phyloP scores from a whole-genome alignment of 2,797 vertebrate species.

The Lepidocolaptes lacrymiger region DNA sequence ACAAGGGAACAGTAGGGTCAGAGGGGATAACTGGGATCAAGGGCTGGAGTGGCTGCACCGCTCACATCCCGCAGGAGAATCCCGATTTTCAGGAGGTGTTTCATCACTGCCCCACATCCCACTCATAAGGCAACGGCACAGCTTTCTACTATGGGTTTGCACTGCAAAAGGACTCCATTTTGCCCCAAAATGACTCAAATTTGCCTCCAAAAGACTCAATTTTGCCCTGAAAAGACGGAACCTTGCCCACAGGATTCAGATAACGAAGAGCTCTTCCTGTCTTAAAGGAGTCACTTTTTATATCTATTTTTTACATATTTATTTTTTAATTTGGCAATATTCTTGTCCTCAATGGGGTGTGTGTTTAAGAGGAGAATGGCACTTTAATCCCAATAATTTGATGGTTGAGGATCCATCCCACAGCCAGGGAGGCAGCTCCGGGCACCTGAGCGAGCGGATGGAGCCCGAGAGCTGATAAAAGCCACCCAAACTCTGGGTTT shows the following conservation, averaged over 20 bases:
- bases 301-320: fast-evolving
- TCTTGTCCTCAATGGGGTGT: fast-evolving
- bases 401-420: neutral
- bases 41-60: neutral
- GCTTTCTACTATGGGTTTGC: neutral
- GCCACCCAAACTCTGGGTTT: neutral
- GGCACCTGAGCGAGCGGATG: neutral
- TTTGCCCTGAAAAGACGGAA: too few species aligned
- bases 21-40: neutral
- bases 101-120: neutral
- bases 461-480: fast-evolving
- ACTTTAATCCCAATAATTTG: fast-evolving
- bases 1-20: neutral
- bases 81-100: neutral
- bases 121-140: fast-evolving
- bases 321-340: fast-evolving
- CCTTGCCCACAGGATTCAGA: neutral
- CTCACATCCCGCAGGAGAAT: neutral
- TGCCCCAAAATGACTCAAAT: neutral
- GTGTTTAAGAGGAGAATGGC: neutral
- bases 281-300: neutral
- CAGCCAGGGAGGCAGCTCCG: neutral
- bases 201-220: neutral
- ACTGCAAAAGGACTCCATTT: neutral
- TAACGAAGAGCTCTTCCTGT: neutral